Conservation (phyloP, 2,888 invertebrate genomes). For the Carterocephalus palaemon region DNA sequence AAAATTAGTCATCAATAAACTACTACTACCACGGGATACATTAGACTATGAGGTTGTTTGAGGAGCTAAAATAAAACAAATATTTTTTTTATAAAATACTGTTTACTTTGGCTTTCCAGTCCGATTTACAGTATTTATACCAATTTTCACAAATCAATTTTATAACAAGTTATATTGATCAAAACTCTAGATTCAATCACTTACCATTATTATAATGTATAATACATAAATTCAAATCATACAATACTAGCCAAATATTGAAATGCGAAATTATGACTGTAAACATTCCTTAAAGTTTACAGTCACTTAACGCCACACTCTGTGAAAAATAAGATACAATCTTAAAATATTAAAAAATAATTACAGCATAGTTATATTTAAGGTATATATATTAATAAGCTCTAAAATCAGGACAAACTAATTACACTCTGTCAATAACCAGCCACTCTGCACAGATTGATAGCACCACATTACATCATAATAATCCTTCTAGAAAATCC, state of each 20-base stretch:
- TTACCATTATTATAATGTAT: slow-evolving; percentile 56
- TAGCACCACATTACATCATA: slow-evolving; percentile 70
- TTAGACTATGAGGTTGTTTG: too few species aligned
- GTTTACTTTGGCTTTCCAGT: slow-evolving; percentile 79
- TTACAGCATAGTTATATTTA: slow-evolving; percentile 71
- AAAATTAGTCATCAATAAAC: slow-evolving; percentile 71
- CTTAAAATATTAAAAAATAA: slow-evolving; percentile 70
- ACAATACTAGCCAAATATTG: slow-evolving; percentile 51
- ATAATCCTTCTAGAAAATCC: slow-evolving; percentile 47
- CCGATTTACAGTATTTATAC: slow-evolving; percentile 75
- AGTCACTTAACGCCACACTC: slow-evolving; percentile 44
- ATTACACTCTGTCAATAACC: slow-evolving; percentile 63
- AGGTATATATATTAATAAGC: slow-evolving; percentile 75
- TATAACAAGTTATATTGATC: slow-evolving; percentile 67
- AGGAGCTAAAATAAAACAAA: too few species aligned
- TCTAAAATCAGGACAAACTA: slow-evolving; percentile 75
- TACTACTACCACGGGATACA: too few species aligned
- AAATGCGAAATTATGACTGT: slow-evolving; percentile 42
- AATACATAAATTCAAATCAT: slow-evolving; percentile 58
- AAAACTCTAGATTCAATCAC: slow-evolving; percentile 63
- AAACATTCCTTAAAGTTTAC: slow-evolving; percentile 37
- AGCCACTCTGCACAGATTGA: slow-evolving; percentile 64
- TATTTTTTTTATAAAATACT: slow-evolving; percentile 74
- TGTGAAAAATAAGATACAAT: slow-evolving; percentile 53
- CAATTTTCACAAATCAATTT: slow-evolving; percentile 67